A percentile compares a stretch with the other conserved stretches of the same genome.
These are phyloP conservation scores for Ceratoteleas bidentatus DNA, from an alignment of 1,140 invertebrate species.

Conservation along the genomic window DNA sequence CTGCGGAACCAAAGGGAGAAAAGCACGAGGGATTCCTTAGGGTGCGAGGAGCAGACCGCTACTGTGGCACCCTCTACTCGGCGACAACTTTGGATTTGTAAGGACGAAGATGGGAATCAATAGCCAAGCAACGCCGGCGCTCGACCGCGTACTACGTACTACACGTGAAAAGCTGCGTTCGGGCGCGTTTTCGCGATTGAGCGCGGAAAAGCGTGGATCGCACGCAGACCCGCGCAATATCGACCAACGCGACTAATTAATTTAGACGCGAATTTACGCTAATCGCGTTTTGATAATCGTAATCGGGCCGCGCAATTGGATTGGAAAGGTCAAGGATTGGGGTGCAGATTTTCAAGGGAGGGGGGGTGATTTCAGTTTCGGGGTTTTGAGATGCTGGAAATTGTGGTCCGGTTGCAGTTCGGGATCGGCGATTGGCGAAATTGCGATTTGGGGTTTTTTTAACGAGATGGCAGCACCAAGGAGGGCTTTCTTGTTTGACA, in stretches of 20 bases:
- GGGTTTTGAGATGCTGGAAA: too few species aligned
- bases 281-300: slow-evolving; percentile 19
- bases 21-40: slow-evolving; percentile 74
- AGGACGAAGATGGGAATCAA: slow-evolving; percentile 72
- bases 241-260: slow-evolving; percentile 15
- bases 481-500: too few species aligned
- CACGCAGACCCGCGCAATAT: too few species aligned
- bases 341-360: too few species aligned
- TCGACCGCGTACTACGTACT: slow-evolving; percentile 63
- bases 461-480: too few species aligned
- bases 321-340: slow-evolving; percentile 23
- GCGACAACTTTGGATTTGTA: slow-evolving; percentile 73
- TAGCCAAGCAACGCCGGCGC: slow-evolving; percentile 77
- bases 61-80: slow-evolving; percentile 78
- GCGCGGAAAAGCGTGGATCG: too few species aligned
- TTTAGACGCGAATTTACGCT: slow-evolving; percentile 5
- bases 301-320: slow-evolving; percentile 12
- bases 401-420: background rate
- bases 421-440: too few species aligned
- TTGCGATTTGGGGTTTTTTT: too few species aligned
- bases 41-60: slow-evolving; percentile 74
- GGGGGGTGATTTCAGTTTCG: too few species aligned
- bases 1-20: slow-evolving; percentile 74
- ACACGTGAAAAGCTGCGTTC: slow-evolving; percentile 55
- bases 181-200: background rate